phyloP scores from a whole-genome alignment of 2,113 vertebrate species.

The Epinephelus fuscoguttatus region DNA sequence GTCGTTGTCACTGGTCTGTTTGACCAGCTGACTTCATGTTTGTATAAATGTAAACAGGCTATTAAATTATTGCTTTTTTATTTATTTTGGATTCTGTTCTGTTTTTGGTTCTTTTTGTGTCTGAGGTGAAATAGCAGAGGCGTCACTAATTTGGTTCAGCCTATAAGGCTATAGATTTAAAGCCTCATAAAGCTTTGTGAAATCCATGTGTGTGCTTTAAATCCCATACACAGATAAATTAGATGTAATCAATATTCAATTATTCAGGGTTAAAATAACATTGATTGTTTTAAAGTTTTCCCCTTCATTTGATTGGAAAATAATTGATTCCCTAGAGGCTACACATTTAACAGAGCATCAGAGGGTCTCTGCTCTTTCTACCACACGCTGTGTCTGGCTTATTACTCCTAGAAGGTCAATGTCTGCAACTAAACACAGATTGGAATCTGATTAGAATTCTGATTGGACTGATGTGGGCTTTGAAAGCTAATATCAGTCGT shows the following conservation, averaged over 20 bases:
- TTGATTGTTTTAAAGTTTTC: conserved; percentile 32
- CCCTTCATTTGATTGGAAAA: conserved; percentile 22
- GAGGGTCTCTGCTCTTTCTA: conserved; percentile 35
- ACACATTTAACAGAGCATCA: not conserved
- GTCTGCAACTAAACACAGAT: not conserved
- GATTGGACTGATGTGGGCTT: not conserved
- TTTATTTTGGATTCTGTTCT: conserved; percentile 47
- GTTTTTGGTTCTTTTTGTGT: not conserved
- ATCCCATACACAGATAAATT: conserved; percentile 17
- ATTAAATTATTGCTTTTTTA: conserved; percentile 83
- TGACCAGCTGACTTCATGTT: conserved; percentile 48
- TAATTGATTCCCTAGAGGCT: conserved; percentile 36
- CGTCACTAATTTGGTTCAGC: not conserved
- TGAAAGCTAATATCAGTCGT: not conserved
- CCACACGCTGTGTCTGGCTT: conserved; percentile 14
- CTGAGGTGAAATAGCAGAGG: conserved; percentile 33
- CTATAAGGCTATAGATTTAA: not conserved
- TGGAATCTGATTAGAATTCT: not conserved
- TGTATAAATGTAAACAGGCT: conserved; percentile 80
- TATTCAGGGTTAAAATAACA: conserved; percentile 46
- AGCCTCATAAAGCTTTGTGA: not conserved
- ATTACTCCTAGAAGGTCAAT: not conserved
- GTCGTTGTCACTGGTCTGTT: conserved; percentile 32
- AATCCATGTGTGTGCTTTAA: conserved; percentile 17
- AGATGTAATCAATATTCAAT: conserved; percentile 58